A percentile compares a stretch with the other conserved stretches of the same genome.
These are phyloP conservation scores for Mionectes olivaceus DNA, from an alignment of 2,797 vertebrate species.

Conservation along the genomic window DNA sequence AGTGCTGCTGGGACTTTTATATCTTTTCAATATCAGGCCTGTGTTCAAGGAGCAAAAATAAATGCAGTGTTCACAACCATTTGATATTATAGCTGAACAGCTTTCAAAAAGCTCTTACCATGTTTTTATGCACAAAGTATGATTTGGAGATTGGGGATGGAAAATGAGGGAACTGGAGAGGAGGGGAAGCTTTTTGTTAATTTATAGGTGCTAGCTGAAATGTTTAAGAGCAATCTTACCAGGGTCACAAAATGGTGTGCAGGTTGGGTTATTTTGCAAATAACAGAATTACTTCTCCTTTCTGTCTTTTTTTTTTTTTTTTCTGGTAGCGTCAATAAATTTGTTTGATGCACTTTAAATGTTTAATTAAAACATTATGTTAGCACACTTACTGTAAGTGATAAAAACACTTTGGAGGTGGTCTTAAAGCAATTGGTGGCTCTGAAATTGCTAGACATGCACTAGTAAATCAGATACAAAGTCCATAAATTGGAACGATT, in stretches of 20 bases:
- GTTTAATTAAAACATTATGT: slow-evolving; percentile 78
- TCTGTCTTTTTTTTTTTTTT: background rate
- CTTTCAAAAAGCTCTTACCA: slow-evolving; percentile 54
- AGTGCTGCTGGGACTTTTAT: slow-evolving; percentile 63
- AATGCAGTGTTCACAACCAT: slow-evolving; percentile 48
- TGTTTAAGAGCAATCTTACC: slow-evolving; percentile 22
- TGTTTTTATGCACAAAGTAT: slow-evolving; percentile 45
- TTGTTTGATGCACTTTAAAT: slow-evolving; percentile 73
- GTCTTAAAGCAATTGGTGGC: slow-evolving; percentile 61
- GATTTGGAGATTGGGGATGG: slow-evolving; percentile 21
- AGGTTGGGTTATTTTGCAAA: slow-evolving; percentile 49
- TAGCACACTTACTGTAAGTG: slow-evolving; percentile 70
- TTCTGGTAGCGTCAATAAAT: slow-evolving; percentile 65
- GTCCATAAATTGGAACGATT: slow-evolving; percentile 49
- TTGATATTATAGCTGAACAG: slow-evolving; percentile 37
- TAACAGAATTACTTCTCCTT: slow-evolving; percentile 14
- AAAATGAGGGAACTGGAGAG: slow-evolving; percentile 23
- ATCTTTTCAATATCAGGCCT: slow-evolving; percentile 60
- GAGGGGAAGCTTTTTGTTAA: slow-evolving; percentile 12
- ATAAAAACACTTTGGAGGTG: slow-evolving; percentile 67
- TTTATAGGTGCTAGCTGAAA: slow-evolving; percentile 22
- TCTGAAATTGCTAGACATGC: slow-evolving; percentile 47
- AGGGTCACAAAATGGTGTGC: background rate
- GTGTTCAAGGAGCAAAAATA: slow-evolving; percentile 57
- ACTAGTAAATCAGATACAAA: slow-evolving; percentile 65